Base-by-base conservation (phyloP, 53 echinoderm and acorn worm genomes). In the Antedon mediterranea region DNA sequence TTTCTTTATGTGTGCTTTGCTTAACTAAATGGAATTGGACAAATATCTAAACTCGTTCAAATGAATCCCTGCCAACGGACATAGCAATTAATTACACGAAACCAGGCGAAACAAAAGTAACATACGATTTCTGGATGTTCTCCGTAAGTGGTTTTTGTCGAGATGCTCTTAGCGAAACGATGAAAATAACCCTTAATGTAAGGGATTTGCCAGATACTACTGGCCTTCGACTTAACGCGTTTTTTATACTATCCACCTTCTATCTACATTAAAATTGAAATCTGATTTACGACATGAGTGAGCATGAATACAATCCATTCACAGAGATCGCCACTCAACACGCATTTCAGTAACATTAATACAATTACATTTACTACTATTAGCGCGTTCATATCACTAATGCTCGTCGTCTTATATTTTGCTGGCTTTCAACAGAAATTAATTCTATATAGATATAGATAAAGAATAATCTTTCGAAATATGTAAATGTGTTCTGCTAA, bases 111-210 rank as follows among this genome's bases (percentile, higher is more conserved):
- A 6, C 7, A 57, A 57, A 57, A 26, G 9, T 13, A 57, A 57
- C 57, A 57, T 57, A 23, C 57, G 57, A 57, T 41, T 5, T 41
- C n/a, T 41, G 5, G 41, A 41, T 57, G 57, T 57, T 57, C 57
- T 57, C 57, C 57, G 57, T 57, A 57, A 57, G 57, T 57, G 57
- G 57, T 57, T 57, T 57, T 57, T 57, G 57, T 57, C 57, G 57
- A 57, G 57, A 57, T 57, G 57, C 57, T 57, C 57, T 57, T 57
- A 57, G 57, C 57, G 57, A 57, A 57, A 57, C 23, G 57, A 57
- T 57, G 15, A 57, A 57, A 57, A 57, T 57, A 57, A 57, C 57
- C 57, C 57, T 57, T 57, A 57, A 57, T 57, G 57, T 57, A 57
- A 57, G 20, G 57, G 57, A 57, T 57, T 57, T 57, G 20, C 57